phyloP scores from a whole-genome alignment of 2,797 vertebrate genomes.

The Adelosebastes latens region DNA sequence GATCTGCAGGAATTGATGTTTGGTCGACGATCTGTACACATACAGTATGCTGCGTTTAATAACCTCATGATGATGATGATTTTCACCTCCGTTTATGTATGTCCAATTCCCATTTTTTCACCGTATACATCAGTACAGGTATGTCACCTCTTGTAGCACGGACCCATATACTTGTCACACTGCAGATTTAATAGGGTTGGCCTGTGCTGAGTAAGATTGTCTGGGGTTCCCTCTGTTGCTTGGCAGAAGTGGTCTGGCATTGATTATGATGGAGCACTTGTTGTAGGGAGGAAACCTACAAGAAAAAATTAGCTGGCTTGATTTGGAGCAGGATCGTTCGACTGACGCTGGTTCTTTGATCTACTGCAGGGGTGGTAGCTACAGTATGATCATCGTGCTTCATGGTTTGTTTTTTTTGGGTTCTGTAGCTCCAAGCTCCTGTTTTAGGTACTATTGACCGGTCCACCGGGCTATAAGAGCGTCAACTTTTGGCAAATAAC shows the following conservation, averaged over 20 bases:
- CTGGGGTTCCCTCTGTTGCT: slow-evolving; percentile 63
- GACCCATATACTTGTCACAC: background rate
- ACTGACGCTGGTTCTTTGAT: background rate
- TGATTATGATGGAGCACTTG: slow-evolving; percentile 63
- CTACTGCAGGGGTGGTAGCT: background rate
- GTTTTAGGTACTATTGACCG: background rate
- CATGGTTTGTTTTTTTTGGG: background rate
- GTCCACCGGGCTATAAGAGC: background rate
- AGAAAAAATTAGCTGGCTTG: slow-evolving; percentile 38
- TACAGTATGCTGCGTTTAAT: background rate
- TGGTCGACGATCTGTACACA: background rate
- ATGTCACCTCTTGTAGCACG: background rate
- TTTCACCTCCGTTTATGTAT: background rate
- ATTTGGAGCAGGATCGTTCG: slow-evolving; percentile 13
- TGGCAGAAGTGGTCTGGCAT: slow-evolving; percentile 58
- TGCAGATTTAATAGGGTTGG: slow-evolving; percentile 27
- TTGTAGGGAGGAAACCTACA: slow-evolving; percentile 44
- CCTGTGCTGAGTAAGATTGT: slow-evolving; percentile 42
- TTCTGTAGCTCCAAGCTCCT: background rate
- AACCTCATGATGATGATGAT: background rate
- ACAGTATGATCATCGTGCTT: no score
- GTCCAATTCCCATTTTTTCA: background rate
- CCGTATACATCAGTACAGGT: background rate
- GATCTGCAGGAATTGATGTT: background rate
- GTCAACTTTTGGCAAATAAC: background rate